Conservation (phyloP, 2,113 vertebrate genomes). For the Pachypanchax playfairii region DNA sequence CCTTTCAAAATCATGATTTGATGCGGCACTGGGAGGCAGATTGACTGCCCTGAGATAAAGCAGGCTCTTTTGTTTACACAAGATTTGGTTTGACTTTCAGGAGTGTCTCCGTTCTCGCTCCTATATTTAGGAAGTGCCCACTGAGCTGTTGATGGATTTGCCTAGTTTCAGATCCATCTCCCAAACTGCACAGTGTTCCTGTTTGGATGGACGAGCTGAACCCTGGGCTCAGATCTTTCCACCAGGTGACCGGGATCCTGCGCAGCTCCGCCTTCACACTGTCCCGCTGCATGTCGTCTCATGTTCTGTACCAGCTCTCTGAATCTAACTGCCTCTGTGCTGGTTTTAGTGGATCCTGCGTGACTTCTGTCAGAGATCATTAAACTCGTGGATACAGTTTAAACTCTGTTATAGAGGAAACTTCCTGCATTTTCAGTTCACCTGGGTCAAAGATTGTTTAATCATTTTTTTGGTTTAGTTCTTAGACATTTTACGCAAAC, state of each 20-base stretch:
- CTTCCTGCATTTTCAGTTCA: too few species aligned
- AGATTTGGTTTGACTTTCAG: slow-evolving; percentile 83
- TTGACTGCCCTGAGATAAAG: slow-evolving; percentile 73
- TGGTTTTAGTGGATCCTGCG: too few species aligned
- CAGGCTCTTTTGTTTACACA: slow-evolving; percentile 80
- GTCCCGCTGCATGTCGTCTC: background rate
- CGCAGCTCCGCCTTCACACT: slow-evolving; percentile 30
- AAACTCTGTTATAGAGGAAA: too few species aligned
- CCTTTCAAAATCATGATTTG: slow-evolving; percentile 76
- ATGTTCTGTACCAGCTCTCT: slow-evolving; percentile 8
- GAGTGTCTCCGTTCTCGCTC: slow-evolving; percentile 76
- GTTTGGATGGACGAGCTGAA: slow-evolving; percentile 70
- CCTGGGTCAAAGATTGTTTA: too few species aligned
- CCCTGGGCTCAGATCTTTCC: slow-evolving; percentile 60
- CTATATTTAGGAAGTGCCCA: slow-evolving; percentile 83
- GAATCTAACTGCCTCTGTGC: background rate
- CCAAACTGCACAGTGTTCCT: slow-evolving; percentile 76
- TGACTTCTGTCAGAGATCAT: too few species aligned
- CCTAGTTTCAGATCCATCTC: slow-evolving; percentile 71
- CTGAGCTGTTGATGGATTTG: slow-evolving; percentile 78
- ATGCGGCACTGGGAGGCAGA: slow-evolving; percentile 78
- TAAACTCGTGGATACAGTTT: too few species aligned
- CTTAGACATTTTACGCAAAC: too few species aligned
- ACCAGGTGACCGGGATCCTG: slow-evolving; percentile 55
- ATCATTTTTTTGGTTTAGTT: too few species aligned